Evolutionary conservation across 2,888 invertebrate species (phyloP).

Genomic region (Antheraea yamamai): DNA sequence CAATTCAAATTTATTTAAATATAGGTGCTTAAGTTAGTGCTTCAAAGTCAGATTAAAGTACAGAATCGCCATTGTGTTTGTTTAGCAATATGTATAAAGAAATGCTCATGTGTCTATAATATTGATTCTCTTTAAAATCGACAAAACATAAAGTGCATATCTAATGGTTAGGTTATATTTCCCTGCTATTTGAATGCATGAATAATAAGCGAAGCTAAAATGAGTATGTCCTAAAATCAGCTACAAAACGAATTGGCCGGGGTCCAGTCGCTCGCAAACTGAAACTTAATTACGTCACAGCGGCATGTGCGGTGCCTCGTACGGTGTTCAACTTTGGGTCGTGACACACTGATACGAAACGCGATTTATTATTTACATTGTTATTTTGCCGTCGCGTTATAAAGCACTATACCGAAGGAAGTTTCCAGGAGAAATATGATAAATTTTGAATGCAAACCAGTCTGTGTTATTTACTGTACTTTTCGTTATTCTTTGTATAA

Average conservation of each 20-base stretch:
- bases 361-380: conserved; percentile 5
- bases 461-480: neutral
- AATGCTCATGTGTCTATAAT: neutral
- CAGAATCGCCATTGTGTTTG: neutral
- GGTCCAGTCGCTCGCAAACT: conserved; percentile 6
- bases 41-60: neutral
- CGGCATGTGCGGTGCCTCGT: neutral
- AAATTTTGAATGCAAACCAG: neutral
- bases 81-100: no score
- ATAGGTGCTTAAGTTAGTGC: no score
- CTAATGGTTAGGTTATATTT: neutral
- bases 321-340: neutral
- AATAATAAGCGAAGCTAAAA: neutral
- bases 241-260: neutral
- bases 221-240: neutral
- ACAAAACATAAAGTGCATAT: neutral
- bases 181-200: neutral
- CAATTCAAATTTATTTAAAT: no score
- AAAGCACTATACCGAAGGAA: neutral
- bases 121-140: neutral
- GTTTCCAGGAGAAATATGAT: neutral
- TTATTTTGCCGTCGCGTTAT: neutral
- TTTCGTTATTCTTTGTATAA: no score
- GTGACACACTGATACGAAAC: neutral
- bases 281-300: neutral